These are phyloP conservation scores for Ranitomeya variabilis DNA, from an alignment of 2,113 vertebrate species.

Conservation along the genomic window DNA sequence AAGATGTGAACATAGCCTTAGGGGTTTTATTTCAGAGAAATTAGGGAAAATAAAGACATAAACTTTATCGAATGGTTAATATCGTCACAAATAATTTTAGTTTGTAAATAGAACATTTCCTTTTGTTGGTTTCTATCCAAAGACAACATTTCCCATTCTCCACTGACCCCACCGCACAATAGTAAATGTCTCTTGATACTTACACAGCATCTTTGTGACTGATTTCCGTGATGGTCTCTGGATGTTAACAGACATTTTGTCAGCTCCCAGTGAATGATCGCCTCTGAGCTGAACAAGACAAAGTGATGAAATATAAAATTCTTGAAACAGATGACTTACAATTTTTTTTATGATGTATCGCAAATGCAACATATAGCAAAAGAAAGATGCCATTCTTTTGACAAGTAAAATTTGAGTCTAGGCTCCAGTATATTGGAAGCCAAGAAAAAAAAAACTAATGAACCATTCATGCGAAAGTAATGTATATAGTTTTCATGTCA, in stretches of 20 bases:
- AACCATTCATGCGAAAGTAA: neutral
- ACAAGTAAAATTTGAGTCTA: neutral
- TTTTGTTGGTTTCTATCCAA: neutral
- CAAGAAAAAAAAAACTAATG: neutral
- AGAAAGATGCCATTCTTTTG: neutral
- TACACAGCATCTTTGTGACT: constrained; percentile 78
- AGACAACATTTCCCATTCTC: neutral
- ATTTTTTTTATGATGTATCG: neutral
- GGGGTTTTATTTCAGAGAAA: too few species aligned
- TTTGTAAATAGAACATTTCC: neutral
- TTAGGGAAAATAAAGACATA: too few species aligned
- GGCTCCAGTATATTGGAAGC: neutral
- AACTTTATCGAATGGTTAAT: too few species aligned
- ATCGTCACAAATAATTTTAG: too few species aligned
- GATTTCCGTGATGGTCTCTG: constrained; percentile 75
- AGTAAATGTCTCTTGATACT: constrained; percentile 57
- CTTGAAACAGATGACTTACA: constrained; percentile 1
- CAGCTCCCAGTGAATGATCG: constrained; percentile 68
- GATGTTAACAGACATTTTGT: constrained; percentile 69
- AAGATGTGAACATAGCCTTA: too few species aligned
- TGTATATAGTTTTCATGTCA: neutral
- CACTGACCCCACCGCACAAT: neutral
- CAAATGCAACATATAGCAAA: neutral
- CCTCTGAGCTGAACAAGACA: constrained; percentile 67
- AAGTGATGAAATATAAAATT: neutral